Evolutionary conservation across 2,113 vertebrate genomes (phyloP), one percentile per base, ranked within the genome.

Genomic region (Tenrec ecaudatus): DNA sequence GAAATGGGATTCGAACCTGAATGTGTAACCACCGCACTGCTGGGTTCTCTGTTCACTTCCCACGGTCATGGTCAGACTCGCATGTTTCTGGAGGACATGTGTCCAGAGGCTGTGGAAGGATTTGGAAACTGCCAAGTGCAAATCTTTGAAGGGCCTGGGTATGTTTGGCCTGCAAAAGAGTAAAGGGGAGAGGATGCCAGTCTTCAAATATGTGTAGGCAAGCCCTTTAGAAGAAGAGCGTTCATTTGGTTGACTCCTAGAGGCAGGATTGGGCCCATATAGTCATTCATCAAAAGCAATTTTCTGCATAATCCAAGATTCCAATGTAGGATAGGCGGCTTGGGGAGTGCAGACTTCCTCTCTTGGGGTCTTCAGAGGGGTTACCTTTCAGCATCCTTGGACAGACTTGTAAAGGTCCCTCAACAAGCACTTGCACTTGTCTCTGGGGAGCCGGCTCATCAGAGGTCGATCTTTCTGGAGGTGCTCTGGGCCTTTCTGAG

Each of bases 121-220:
- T 85, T 91, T 94, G 19, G 86, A 92, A 94, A 69, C 22, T 20
- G 53, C 76, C 33, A 90, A 53, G 16, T 68, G 43, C 38, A 69
- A 93, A 80, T 66, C 29, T 19, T 81, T 69, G 90, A 94, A 91
- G 43, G 57, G 62, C 27, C 12, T 12, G 0, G n/a, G 23, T 62
- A 6, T 94, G 75, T 94, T 81, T 92, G 15, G 6, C 81, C 80
- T 90, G 40, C 29, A 76, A 76, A 91, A 84, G 60, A 23, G 69
- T 92, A 82, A 83, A 86, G 58, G 43, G 40, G 40, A 93, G 68
- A 31, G 31, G 25, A 58, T 53, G 31, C 71, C 8, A 20, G 20
- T 83, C 83, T 93, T 95, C 60, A 86, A 27, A 43, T 83, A 66
- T 68, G 75, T 91, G 85, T 53, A 69, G n/a, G 17, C 31, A 11